Evolutionary conservation across 2,888 invertebrate species (phyloP).

Genomic region (Conops quadrifasciatus): DNA sequence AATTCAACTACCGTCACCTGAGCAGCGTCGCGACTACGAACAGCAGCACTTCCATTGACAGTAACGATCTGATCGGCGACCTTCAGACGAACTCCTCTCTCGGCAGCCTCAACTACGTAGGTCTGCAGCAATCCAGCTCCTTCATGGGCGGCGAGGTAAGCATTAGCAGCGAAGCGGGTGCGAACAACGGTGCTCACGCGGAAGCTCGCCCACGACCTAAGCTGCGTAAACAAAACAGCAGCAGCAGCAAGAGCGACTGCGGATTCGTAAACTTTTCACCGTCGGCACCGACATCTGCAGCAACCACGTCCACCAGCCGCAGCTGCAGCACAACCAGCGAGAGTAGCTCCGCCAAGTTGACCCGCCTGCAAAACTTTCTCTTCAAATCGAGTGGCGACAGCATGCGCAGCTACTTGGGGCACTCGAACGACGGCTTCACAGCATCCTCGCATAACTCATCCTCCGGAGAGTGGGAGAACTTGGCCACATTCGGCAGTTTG

Average conservation of each 20-base stretch:
- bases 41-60: constrained; percentile 58
- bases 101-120: constrained; percentile 48
- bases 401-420: constrained; percentile 55
- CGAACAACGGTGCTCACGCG: background rate
- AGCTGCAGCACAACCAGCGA: constrained; percentile 59
- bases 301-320: constrained; percentile 49
- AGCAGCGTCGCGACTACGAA: constrained; percentile 59
- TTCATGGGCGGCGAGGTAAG: constrained; percentile 61
- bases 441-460: constrained; percentile 59
- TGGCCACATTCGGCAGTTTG: constrained; percentile 44
- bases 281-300: constrained; percentile 17
- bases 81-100: constrained; percentile 46
- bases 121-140: constrained; percentile 50
- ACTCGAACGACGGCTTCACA: constrained; percentile 59
- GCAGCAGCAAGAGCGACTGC: constrained; percentile 48
- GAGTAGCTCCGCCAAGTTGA: constrained; percentile 55
- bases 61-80: constrained; percentile 45
- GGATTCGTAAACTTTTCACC: constrained; percentile 22
- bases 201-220: constrained; percentile 17
- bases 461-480: constrained; percentile 59
- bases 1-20: constrained; percentile 58
- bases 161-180: constrained; percentile 43
- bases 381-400: constrained; percentile 61
- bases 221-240: constrained; percentile 46
- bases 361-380: constrained; percentile 61